Percentiles rank a stretch among this genome's conserved stretches.
Evolutionary conservation across 2,888 invertebrate genomes (phyloP).

Genomic region (Uropetala carovei): DNA sequence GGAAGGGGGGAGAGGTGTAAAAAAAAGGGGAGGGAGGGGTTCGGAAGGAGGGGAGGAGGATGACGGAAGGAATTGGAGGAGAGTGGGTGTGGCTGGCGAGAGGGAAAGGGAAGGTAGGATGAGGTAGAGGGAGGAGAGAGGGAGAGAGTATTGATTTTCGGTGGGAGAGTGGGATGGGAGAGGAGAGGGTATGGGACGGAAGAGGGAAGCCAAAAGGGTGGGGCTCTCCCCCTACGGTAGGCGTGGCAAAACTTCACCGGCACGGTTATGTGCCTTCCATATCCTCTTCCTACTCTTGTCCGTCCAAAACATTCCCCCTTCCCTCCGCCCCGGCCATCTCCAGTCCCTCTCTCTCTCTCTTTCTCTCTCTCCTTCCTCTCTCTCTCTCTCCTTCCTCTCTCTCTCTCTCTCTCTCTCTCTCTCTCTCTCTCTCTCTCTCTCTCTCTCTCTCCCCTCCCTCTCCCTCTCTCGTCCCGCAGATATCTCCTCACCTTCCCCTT

Average conservation of each 20-base stretch:
- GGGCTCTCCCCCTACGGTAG: conserved; percentile 8
- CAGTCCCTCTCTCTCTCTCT: background rate
- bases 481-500: background rate
- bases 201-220: background rate
- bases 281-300: conserved; percentile 17
- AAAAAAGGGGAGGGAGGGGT: background rate
- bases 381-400: background rate
- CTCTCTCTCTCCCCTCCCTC: background rate
- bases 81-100: conserved; percentile 1
- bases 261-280: conserved; percentile 22
- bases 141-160: conserved; percentile 24
- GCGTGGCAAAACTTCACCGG: conserved; percentile 21
- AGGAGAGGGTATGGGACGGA: background rate
- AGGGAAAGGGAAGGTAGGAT: background rate
- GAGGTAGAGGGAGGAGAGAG: background rate
- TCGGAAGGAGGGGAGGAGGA: background rate
- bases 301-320: conserved; percentile 15
- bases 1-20: background rate
- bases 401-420: background rate
- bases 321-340: background rate
- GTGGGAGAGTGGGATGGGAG: conserved; percentile 1
- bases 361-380: background rate
- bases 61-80: background rate
- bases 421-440: background rate
- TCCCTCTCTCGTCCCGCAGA: background rate